Conservation (phyloP, 2,113 vertebrate species). For the Bujurquina vittata region DNA sequence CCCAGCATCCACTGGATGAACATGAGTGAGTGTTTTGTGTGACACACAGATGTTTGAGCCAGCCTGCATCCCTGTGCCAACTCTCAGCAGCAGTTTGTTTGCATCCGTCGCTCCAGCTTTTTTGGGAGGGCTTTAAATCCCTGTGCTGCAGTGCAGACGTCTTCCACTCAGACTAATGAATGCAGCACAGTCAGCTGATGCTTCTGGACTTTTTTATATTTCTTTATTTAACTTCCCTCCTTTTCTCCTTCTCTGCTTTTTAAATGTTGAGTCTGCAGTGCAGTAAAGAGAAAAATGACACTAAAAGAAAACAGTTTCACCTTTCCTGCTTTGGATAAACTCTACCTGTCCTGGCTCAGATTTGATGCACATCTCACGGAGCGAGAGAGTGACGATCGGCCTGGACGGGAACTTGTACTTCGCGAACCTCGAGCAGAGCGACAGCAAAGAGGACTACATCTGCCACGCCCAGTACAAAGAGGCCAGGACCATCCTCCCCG, state of each 20-base stretch:
- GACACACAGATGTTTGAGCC: background rate
- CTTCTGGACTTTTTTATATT: background rate
- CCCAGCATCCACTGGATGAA: slow-evolving; percentile 84
- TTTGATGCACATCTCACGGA: slow-evolving; percentile 84
- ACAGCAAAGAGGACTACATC: slow-evolving; percentile 86
- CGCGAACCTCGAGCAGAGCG: slow-evolving; percentile 79
- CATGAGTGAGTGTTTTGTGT: slow-evolving; percentile 57
- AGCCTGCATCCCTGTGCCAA: background rate
- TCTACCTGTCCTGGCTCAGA: slow-evolving; percentile 35
- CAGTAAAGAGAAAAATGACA: background rate
- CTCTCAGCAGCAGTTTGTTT: background rate
- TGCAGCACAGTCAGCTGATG: slow-evolving; percentile 13
- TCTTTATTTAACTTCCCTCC: background rate
- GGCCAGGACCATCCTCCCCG: slow-evolving; percentile 86
- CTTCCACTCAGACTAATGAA: slow-evolving; percentile 45
- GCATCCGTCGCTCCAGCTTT: background rate
- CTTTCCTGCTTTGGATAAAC: too few species aligned
- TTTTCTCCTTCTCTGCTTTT: background rate
- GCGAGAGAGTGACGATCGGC: slow-evolving; percentile 82
- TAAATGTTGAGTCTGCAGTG: background rate
- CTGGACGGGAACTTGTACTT: slow-evolving; percentile 89
- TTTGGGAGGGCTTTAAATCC: background rate
- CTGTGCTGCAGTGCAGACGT: background rate
- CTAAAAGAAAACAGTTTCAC: too few species aligned
- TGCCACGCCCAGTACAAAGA: slow-evolving; percentile 86